These are phyloP conservation scores for Drosophila serrata DNA, from an alignment of 1,140 invertebrate species.

Conservation along the genomic window DNA sequence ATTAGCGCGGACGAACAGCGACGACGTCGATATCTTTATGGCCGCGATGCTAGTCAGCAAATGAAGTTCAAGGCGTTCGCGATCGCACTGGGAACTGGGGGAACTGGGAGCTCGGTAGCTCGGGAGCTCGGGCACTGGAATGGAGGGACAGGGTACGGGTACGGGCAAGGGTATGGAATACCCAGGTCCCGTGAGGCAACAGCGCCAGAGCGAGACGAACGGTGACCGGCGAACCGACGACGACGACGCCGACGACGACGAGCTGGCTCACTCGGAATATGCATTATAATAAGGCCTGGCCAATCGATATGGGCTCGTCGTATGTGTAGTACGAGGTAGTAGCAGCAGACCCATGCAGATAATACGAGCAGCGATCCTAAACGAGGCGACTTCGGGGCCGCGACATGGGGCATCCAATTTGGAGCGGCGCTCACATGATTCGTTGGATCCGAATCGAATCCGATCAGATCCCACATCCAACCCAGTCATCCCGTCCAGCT, in stretches of 20 bases:
- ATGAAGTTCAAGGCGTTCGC: slow-evolving; percentile 78
- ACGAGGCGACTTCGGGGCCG: slow-evolving; percentile 34
- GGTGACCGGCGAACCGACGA: neutral
- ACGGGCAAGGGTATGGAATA: slow-evolving; percentile 2
- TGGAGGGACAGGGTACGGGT: slow-evolving; percentile 4
- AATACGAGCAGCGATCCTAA: slow-evolving; percentile 48
- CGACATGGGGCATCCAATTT: slow-evolving; percentile 70
- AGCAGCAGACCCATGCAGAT: slow-evolving; percentile 33
- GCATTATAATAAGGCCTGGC: slow-evolving; percentile 56
- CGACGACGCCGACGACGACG: neutral
- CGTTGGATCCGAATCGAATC: slow-evolving; percentile 20
- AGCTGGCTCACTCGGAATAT: slow-evolving; percentile 47
- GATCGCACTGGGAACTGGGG: slow-evolving; percentile 50
- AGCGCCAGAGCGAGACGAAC: slow-evolving; percentile 41
- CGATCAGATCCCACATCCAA: slow-evolving; percentile 12
- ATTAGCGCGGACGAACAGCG: slow-evolving; percentile 31
- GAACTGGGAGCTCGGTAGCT: slow-evolving; percentile 22
- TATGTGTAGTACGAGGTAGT: slow-evolving; percentile 22
- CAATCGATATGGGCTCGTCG: slow-evolving; percentile 45
- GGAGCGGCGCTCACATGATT: slow-evolving; percentile 72
- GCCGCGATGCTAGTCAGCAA: slow-evolving; percentile 67
- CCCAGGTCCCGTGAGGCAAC: slow-evolving; percentile 49
- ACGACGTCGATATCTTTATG: slow-evolving; percentile 72
- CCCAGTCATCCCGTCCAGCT: slow-evolving; percentile 41
- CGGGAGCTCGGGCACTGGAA: slow-evolving; percentile 33